These are phyloP conservation scores for Falco berigora DNA, from an alignment of 2,797 vertebrate species.

Conservation along the genomic window DNA sequence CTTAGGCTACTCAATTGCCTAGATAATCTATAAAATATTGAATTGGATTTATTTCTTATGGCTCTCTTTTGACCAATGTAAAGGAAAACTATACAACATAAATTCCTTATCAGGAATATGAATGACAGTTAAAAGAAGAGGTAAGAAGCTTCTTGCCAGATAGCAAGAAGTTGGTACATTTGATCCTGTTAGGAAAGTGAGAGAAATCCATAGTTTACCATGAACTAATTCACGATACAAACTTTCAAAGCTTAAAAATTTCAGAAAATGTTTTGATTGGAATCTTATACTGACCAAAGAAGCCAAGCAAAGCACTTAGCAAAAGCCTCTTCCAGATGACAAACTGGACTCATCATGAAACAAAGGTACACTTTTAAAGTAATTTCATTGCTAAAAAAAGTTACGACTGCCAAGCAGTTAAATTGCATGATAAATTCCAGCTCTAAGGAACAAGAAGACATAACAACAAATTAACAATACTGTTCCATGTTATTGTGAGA, in stretches of 20 bases:
- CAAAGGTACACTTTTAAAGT: not conserved
- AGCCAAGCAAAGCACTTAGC: not conserved
- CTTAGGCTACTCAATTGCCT: not conserved
- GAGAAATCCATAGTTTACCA: not conserved
- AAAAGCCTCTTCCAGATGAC: not conserved
- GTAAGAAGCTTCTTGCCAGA: not conserved
- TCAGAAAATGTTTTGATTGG: not conserved
- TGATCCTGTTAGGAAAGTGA: not conserved
- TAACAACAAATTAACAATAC: not conserved
- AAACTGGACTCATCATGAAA: not conserved
- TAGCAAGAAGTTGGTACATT: not conserved
- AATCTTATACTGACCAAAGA: not conserved
- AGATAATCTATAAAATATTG: not conserved
- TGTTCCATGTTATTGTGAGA: not conserved
- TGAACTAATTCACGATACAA: not conserved
- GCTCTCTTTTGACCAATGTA: not conserved
- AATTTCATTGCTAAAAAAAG: not conserved
- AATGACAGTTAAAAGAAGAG: not conserved
- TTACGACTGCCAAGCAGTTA: not conserved
- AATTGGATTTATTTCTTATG: not conserved
- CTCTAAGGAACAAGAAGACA: accelerated
- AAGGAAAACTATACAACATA: not conserved
- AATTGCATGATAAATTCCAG: not conserved
- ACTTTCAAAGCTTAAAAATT: not conserved
- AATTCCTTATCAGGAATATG: not conserved